Evolutionary conservation across 2,113 vertebrate genomes (phyloP).

Genomic region (Morone chrysops): DNA sequence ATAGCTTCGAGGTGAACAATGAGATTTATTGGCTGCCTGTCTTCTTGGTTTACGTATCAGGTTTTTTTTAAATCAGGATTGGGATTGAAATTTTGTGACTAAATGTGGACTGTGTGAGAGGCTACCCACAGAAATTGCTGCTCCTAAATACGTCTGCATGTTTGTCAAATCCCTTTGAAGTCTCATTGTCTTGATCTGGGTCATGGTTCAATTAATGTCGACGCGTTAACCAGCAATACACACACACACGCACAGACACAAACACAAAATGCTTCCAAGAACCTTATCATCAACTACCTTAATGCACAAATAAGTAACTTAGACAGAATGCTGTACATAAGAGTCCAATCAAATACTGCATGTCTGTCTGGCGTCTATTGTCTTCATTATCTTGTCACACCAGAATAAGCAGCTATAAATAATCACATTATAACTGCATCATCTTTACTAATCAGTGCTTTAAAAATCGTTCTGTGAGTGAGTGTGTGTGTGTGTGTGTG

Average conservation of each 20-base stretch:
- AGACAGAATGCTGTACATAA: neutral
- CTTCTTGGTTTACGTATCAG: conserved; percentile 19
- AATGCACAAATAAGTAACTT: conserved; percentile 11
- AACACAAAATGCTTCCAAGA: conserved; percentile 16
- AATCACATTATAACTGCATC: conserved; percentile 64
- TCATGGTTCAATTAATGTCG: conserved; percentile 60
- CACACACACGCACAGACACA: neutral
- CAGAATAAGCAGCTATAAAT: conserved; percentile 64
- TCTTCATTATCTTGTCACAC: conserved; percentile 72
- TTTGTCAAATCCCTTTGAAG: conserved; percentile 50
- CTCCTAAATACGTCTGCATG: conserved; percentile 29
- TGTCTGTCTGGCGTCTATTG: conserved; percentile 51
- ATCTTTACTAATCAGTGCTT: conserved; percentile 55
- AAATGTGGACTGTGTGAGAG: conserved; percentile 35
- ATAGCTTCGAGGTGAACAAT: conserved; percentile 26
- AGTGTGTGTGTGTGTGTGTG: conserved; percentile 8
- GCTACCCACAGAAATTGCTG: conserved; percentile 51
- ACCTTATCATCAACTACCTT: conserved; percentile 27
- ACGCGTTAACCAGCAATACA: conserved; percentile 16
- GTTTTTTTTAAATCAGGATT: conserved; percentile 31
- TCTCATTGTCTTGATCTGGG: conserved; percentile 48
- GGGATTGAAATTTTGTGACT: conserved; percentile 50
- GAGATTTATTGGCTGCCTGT: conserved; percentile 36
- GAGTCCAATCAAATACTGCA: conserved; percentile 35
- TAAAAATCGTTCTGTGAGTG: neutral